Percentiles rank a stretch among this genome's conserved stretches.
Conservation (phyloP, 2,888 invertebrate genomes). For the Ramazzottius varieornatus region DNA sequence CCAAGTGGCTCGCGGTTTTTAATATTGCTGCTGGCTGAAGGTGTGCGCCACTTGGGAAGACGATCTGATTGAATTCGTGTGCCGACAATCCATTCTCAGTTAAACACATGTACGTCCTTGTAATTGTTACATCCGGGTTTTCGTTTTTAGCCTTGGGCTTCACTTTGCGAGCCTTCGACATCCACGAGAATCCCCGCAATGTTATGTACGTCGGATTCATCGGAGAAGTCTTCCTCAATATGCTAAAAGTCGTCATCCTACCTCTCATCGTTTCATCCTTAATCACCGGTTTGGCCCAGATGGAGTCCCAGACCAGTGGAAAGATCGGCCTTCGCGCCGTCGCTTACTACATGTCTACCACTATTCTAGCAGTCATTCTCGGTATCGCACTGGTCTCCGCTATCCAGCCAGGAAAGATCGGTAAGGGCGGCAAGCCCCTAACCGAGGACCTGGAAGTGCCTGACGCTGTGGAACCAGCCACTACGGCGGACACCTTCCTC, state of each 20-base stretch:
- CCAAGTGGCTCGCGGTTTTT: too few species aligned
- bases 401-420: slow-evolving; percentile 7
- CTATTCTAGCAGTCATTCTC: slow-evolving; percentile 7
- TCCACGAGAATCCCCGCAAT: neutral
- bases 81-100: too few species aligned
- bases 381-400: slow-evolving; percentile 8
- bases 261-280: slow-evolving; percentile 8
- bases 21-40: too few species aligned
- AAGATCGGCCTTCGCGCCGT: slow-evolving; percentile 7
- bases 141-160: neutral
- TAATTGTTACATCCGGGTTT: too few species aligned
- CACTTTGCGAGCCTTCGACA: neutral
- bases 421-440: neutral
- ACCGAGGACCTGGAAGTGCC: neutral
- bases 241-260: slow-evolving; percentile 9
- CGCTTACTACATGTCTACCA: slow-evolving; percentile 8
- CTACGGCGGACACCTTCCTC: neutral
- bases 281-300: slow-evolving; percentile 6
- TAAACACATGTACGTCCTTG: too few species aligned
- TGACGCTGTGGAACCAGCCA: neutral
- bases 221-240: slow-evolving; percentile 9
- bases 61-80: too few species aligned
- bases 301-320: slow-evolving; percentile 8
- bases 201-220: slow-evolving; percentile 8
- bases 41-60: too few species aligned